These are phyloP conservation scores for Oryzias dopingdopingensis DNA, from an alignment of 2,797 vertebrate species.

Conservation along the genomic window DNA sequence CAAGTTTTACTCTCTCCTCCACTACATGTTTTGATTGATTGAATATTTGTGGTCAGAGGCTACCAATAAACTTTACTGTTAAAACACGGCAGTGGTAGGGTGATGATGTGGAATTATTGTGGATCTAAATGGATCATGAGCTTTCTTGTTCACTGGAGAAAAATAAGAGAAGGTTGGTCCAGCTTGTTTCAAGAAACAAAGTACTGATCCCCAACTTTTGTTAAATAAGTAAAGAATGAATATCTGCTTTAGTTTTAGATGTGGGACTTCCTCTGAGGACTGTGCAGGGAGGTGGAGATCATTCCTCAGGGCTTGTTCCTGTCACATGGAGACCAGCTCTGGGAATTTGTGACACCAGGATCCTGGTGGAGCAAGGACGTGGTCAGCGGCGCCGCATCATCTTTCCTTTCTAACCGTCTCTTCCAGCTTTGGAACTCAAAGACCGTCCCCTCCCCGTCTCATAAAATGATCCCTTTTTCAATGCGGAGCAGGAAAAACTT, in stretches of 20 bases:
- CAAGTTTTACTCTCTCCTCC: too few species aligned
- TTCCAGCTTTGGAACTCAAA: conserved; percentile 7
- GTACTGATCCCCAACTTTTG: too few species aligned
- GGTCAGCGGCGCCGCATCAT: conserved; percentile 54
- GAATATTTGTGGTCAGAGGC: too few species aligned
- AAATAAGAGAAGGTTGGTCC: too few species aligned
- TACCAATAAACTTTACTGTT: too few species aligned
- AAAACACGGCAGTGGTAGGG: too few species aligned
- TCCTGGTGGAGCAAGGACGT: conserved; percentile 49
- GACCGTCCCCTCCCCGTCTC: conserved; percentile 30
- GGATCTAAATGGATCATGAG: too few species aligned
- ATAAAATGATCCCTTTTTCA: conserved; percentile 49
- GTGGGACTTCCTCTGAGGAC: conserved; percentile 14
- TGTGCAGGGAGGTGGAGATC: conserved; percentile 13
- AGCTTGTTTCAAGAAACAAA: too few species aligned
- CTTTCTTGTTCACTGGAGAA: too few species aligned
- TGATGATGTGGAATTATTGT: too few species aligned
- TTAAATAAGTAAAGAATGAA: too few species aligned
- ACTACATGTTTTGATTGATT: too few species aligned
- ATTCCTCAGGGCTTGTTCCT: conserved; percentile 63
- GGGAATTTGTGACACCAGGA: conserved; percentile 60
- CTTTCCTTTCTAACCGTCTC: background rate
- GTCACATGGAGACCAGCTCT: conserved; percentile 55
- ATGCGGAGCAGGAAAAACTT: conserved; percentile 19
- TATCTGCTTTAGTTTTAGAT: background rate